Conservation (phyloP, 1,140 invertebrate species). For the Drosophila sp. region DNA sequence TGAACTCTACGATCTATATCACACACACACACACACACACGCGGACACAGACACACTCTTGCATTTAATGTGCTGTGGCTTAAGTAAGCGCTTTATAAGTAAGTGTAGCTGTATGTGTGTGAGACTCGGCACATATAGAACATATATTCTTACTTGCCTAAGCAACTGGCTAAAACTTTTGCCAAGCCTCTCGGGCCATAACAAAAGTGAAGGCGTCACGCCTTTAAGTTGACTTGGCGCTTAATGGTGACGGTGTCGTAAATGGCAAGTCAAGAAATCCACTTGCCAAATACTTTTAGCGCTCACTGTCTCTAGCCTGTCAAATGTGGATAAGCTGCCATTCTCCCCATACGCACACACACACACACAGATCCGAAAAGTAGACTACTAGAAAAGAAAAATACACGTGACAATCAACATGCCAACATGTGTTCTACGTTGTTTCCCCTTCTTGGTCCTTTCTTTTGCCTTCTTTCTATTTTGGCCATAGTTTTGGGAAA, state of each 20-base stretch:
- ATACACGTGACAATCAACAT: constrained; percentile 72
- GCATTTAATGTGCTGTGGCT: constrained; percentile 64
- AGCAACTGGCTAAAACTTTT: constrained; percentile 38
- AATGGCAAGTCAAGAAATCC: constrained; percentile 78
- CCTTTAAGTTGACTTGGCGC: constrained; percentile 21
- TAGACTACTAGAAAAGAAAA: constrained; percentile 26
- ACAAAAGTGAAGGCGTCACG: constrained; percentile 30
- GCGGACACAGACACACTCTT: constrained; percentile 6
- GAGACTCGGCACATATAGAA: neutral
- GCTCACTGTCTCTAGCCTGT: constrained; percentile 23
- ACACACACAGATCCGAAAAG: too few species aligned
- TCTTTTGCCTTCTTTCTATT: constrained; percentile 61
- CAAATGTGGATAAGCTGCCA: constrained; percentile 52
- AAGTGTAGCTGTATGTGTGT: constrained; percentile 26
- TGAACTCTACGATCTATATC: constrained; percentile 50
- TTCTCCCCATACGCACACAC: too few species aligned
- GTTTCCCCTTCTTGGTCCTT: neutral
- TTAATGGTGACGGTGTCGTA: constrained; percentile 49
- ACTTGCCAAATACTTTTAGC: constrained; percentile 78
- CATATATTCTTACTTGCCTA: constrained; percentile 3
- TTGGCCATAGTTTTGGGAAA: constrained; percentile 75
- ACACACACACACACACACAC: constrained; percentile 11
- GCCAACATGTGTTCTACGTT: constrained; percentile 67
- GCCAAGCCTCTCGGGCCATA: constrained; percentile 11
- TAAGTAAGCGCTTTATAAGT: constrained; percentile 42